Conservation (phyloP, 1,140 invertebrate species). For the Nasonia longicornis region DNA sequence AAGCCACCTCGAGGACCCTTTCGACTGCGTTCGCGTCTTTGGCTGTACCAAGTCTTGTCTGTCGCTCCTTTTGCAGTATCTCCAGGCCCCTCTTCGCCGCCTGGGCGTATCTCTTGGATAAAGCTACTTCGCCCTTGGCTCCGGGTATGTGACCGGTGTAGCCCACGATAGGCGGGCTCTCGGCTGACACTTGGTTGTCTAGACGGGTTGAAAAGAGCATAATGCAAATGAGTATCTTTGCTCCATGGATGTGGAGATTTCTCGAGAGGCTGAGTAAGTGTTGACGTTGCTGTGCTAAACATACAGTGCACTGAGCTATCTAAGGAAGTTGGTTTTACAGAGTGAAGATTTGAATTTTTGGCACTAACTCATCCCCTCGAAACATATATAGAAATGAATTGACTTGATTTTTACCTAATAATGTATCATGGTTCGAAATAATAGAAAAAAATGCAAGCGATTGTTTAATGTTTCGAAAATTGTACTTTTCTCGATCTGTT, state of each 20-base stretch:
- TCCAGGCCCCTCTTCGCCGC: conserved; percentile 76
- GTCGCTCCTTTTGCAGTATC: conserved; percentile 72
- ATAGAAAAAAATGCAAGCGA: background rate
- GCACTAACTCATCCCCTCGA: background rate
- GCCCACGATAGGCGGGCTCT: conserved; percentile 78
- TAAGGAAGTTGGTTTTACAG: too few relatives aligned
- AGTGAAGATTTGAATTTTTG: background rate
- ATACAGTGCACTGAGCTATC: too few relatives aligned
- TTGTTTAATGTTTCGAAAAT: conserved; percentile 5
- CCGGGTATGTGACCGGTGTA: conserved; percentile 80
- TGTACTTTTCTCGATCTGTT: conserved; percentile 28
- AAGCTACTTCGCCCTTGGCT: conserved; percentile 75
- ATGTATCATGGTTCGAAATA: background rate
- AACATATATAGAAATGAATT: background rate
- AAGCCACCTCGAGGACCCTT: conserved; percentile 51
- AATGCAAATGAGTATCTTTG: background rate
- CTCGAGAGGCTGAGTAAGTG: background rate
- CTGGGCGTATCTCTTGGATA: conserved; percentile 77
- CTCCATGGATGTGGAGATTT: background rate
- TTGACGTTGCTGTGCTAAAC: background rate
- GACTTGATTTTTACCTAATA: conserved; percentile 29
- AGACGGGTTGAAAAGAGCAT: conserved; percentile 31
- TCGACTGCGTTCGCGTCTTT: conserved; percentile 46
- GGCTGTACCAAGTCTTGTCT: conserved; percentile 63
- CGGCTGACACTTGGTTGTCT: conserved; percentile 77